A percentile compares a stretch with the other conserved stretches of the same genome.
Conservation (phyloP, 2,797 vertebrate genomes). For the Urosaurus nigricauda region DNA sequence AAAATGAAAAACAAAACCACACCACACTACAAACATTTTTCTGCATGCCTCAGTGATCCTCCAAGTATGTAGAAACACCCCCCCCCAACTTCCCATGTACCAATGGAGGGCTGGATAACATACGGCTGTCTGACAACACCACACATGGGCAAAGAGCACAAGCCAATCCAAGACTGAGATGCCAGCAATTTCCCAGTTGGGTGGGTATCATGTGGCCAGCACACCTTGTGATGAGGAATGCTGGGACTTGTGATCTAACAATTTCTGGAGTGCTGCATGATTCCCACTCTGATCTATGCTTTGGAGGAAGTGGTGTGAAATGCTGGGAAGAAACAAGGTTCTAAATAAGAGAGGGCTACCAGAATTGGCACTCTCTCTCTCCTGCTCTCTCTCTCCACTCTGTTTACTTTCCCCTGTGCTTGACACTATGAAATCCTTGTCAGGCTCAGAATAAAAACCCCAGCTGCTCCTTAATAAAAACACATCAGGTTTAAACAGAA, state of each 20-base stretch:
- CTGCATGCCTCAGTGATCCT: background rate
- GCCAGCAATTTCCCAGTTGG: conserved; percentile 23
- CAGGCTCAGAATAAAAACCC: conserved; percentile 58
- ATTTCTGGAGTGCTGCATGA: background rate
- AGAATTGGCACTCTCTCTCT: conserved; percentile 50
- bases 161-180: background rate
- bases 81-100: background rate
- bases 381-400: conserved; percentile 55
- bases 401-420: conserved; percentile 43
- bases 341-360: conserved; percentile 42
- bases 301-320: conserved; percentile 14
- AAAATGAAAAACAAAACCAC: background rate
- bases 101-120: background rate
- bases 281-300: background rate
- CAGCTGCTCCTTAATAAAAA: conserved; percentile 65
- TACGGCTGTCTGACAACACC: rapidly evolving
- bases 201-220: no score
- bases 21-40: no score
- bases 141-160: conserved; percentile 2
- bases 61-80: background rate
- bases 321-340: conserved; percentile 40
- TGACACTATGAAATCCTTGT: conserved; percentile 63
- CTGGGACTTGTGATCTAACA: no score
- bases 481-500: conserved; percentile 40
- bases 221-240: no score